Percentiles rank a stretch among this genome's conserved stretches.
Evolutionary conservation across 1,140 invertebrate species (phyloP).

Genomic region (Venturia canescens): DNA sequence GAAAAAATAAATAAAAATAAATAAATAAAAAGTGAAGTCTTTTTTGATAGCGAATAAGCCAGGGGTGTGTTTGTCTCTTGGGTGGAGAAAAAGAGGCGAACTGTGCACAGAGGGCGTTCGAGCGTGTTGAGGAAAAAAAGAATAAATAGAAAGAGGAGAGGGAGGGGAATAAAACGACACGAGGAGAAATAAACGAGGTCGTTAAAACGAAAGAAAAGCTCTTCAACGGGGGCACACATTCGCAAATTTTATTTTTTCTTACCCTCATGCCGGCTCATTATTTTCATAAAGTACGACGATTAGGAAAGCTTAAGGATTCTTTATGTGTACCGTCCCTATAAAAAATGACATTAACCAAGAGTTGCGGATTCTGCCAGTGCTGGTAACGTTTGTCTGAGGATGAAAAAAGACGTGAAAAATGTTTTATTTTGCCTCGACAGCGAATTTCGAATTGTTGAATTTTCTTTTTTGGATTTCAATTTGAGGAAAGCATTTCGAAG

Average conservation of each 20-base stretch:
- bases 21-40: background rate
- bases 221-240: constrained; percentile 4
- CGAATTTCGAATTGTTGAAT: too few relatives aligned
- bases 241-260: constrained; percentile 33
- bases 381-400: too few relatives aligned
- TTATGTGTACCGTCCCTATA: constrained; percentile 17
- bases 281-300: constrained; percentile 37
- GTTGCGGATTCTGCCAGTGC: too few relatives aligned
- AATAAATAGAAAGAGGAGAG: background rate
- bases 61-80: background rate
- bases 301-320: constrained; percentile 23
- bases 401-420: too few relatives aligned
- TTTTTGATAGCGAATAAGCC: background rate
- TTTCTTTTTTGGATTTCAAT: too few relatives aligned
- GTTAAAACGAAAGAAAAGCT: constrained; percentile 24
- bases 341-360: too few relatives aligned
- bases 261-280: constrained; percentile 16
- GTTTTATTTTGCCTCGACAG: too few relatives aligned
- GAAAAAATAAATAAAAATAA: background rate
- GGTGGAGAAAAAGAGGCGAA: constrained; percentile 5
- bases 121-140: constrained; percentile 1
- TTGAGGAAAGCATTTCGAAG: too few relatives aligned
- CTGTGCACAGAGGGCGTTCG: constrained; percentile 13
- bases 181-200: constrained; percentile 16
- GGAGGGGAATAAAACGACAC: background rate